Base-by-base conservation (phyloP, 2,888 invertebrate species). In the Agriopis leucophaearia region DNA sequence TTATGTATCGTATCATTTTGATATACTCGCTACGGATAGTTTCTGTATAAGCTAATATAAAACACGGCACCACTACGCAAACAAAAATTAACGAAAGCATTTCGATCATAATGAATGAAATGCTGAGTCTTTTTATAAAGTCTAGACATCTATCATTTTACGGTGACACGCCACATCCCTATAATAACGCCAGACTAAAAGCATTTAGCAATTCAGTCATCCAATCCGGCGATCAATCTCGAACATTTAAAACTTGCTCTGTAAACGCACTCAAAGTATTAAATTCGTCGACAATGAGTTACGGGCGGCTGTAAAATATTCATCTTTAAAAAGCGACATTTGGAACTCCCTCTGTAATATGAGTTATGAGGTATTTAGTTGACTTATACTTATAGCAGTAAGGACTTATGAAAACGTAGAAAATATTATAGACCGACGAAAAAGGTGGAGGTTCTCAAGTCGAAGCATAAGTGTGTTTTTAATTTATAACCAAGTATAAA, bases 231-330 rank as follows among this genome's bases (percentile, higher is more conserved):
- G 76, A 87, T 85, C 84, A 83, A 81, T 84, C 83, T 78, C 77
- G 58, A 68, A 66, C 81, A 87, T 88, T 86, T 85, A 86, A 87
- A 89, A 87, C 81, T 87, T 85, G 75, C 73, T 79, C 79, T 83
- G 83, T 84, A 85, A 89, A 87, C 86, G 88, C 90, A 91, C 90
- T 92, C 85, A 89, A 86, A 81, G 87, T 91, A 93, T 92, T 92
- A 91, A 90, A 89, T 88, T 88, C 85, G 77, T 83, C 84, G 86
- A 83, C 88, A 87, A 89, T 90, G 88, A 90, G 75, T 88, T 86
- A 91, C 84, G 78, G 76, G 79, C 75, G 79, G 74, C 81, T 81
- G 84, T 84, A 82, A 89, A 90, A 86, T 86, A 87, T 89, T 88
- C 85, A 87, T 90, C 86, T 88, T 87, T 85, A 88, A 89, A 91